Base-by-base conservation (phyloP, 2,797 vertebrate species). In the Pterois miles region DNA sequence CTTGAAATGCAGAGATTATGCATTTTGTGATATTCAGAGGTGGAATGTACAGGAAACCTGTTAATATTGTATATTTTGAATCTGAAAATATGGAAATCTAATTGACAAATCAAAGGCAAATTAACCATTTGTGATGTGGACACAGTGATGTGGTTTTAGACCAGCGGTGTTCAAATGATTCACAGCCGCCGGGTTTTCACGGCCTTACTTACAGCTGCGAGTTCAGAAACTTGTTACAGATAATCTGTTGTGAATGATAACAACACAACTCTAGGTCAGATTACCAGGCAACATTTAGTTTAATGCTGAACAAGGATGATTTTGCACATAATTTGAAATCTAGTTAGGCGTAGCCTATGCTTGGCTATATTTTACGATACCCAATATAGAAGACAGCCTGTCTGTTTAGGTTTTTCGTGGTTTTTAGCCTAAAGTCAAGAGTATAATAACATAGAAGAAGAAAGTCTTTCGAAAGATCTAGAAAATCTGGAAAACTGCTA, bases 11-110 rank as follows among this genome's bases (percentile, higher is more conserved):
- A 81, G 83, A 88, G 54, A 86, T 86, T 74, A 79, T 91, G 82
- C 86, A 87, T 89, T 87, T 25, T 81, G 69, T 78, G 66, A 76
- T 71, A 79, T 78, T 81, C 63, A 76, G 85, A 90, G 80, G 85
- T 90, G 87, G 89, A 92, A 92, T 95, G 95, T 95, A 95, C 93
- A 94, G 93, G 77, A 90, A 91, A 75, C 60, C 52, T 95, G 92
- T 96, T 92, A 89, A 96, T 96, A 95, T 91, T 96, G 95, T 95
- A 96, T 87, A 96, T 95, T 94, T 94, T 90, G 79, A 93, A 92
- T 90, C 89, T 88, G 87, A 92, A 93, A 86, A 90, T 88, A 83
- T 90, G 82, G 71, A 92, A 86, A 90, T 85, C 58, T 74, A 86
- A 92, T 86, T 31, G 82, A 92, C 62, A 89, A 90, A 89, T 84